Conservation (phyloP, 2,888 invertebrate genomes). For the Tenthredo notha region DNA sequence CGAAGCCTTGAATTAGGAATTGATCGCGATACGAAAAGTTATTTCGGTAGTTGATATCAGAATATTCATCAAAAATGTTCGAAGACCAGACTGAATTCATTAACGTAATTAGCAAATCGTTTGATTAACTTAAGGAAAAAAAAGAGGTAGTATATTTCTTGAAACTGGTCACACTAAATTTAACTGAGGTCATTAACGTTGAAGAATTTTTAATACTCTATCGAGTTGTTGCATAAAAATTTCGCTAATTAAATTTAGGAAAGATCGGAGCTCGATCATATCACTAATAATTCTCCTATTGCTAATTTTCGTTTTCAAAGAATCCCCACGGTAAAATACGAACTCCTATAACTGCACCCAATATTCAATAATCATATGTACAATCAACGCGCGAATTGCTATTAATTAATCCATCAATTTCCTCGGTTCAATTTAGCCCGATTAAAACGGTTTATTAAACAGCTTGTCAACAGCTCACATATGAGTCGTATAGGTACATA, state of each 20-base stretch:
- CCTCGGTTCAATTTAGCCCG: neutral
- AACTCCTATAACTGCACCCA: no score
- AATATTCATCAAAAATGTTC: neutral
- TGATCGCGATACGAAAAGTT: neutral
- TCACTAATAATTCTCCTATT: neutral
- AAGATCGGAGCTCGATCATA: neutral
- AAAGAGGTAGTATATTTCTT: neutral
- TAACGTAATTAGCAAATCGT: neutral
- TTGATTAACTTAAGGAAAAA: neutral
- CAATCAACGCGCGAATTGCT: neutral
- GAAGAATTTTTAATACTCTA: neutral
- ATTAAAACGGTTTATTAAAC: neutral
- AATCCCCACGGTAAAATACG: neutral
- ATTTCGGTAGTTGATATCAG: neutral
- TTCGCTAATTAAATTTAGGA: neutral
- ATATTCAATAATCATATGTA: neutral
- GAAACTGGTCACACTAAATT: neutral
- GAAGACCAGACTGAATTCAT: neutral
- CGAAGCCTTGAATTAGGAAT: neutral
- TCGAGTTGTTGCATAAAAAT: neutral
- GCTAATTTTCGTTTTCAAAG: neutral
- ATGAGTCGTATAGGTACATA: neutral
- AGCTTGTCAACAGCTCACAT: neutral
- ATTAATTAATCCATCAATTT: neutral
- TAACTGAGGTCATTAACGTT: neutral